Evolutionary conservation across 2,888 invertebrate species (phyloP).

Genomic region (Morpho achilles): DNA sequence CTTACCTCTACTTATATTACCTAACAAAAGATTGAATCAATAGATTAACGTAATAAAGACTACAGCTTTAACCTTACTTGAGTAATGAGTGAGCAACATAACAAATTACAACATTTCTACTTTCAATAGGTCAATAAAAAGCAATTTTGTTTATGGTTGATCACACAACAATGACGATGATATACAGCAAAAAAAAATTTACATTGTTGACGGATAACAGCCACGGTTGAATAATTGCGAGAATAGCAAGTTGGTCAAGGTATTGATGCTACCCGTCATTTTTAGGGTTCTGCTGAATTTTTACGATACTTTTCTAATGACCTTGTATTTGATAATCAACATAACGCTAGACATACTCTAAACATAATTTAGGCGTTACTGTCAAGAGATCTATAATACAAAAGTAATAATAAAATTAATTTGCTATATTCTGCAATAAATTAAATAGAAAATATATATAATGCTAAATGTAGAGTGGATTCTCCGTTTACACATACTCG

Average conservation of each 20-base stretch:
- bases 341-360: no score
- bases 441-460: no score
- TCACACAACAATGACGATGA: slow-evolving; percentile 9
- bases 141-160: slow-evolving; percentile 12
- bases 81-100: neutral
- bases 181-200: slow-evolving; percentile 5
- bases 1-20: no score
- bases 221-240: neutral
- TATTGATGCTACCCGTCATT: slow-evolving; percentile 9
- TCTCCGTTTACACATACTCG: no score
- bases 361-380: no score
- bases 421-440: no score
- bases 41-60: no score
- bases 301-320: no score
- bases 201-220: slow-evolving; percentile 37
- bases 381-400: no score
- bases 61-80: neutral
- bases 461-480: no score
- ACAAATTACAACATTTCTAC: slow-evolving; percentile 14
- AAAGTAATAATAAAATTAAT: no score
- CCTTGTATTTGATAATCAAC: slow-evolving; percentile 26
- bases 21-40: no score
- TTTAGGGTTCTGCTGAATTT: slow-evolving; percentile 22
- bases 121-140: slow-evolving; percentile 33
- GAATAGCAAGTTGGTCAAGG: slow-evolving; percentile 42